phyloP scores from a whole-genome alignment of 2,113 vertebrate species.

The Pedetes capensis region DNA sequence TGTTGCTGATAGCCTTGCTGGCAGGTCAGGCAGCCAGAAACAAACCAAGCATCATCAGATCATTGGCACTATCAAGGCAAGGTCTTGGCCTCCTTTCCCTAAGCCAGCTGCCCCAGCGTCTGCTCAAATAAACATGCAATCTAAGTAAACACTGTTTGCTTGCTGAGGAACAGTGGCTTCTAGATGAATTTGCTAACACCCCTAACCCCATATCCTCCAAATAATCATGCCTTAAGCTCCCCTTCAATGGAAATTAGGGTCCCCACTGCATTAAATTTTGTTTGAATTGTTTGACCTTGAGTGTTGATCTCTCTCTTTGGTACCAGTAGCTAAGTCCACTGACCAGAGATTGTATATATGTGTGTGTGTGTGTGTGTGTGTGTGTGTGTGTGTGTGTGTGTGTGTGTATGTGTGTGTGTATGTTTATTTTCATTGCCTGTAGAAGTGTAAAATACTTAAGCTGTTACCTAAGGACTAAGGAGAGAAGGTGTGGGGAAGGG shows the following conservation, averaged over 20 bases:
- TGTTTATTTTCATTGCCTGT: constrained; percentile 27
- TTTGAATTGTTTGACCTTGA: background rate
- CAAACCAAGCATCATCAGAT: background rate
- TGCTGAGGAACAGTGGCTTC: background rate
- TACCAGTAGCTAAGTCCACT: background rate
- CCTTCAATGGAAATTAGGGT: background rate
- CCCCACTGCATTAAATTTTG: background rate
- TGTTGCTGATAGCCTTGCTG: background rate
- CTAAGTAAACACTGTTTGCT: background rate
- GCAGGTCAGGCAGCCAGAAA: background rate
- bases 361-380: too few species aligned
- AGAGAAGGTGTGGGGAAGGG: background rate
- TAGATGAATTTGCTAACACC: background rate
- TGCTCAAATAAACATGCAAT: background rate
- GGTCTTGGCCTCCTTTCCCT: background rate
- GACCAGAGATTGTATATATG: background rate
- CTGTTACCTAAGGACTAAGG: background rate
- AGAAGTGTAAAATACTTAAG: background rate
- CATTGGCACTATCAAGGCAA: background rate
- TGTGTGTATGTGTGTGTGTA: too few species aligned
- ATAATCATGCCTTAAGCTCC: background rate
- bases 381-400: too few species aligned
- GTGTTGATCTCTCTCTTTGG: background rate
- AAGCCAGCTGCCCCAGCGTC: fast-evolving
- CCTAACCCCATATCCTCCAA: background rate